phyloP scores from a whole-genome alignment of 2,888 invertebrate genomes.

The Helobdella robusta region DNA sequence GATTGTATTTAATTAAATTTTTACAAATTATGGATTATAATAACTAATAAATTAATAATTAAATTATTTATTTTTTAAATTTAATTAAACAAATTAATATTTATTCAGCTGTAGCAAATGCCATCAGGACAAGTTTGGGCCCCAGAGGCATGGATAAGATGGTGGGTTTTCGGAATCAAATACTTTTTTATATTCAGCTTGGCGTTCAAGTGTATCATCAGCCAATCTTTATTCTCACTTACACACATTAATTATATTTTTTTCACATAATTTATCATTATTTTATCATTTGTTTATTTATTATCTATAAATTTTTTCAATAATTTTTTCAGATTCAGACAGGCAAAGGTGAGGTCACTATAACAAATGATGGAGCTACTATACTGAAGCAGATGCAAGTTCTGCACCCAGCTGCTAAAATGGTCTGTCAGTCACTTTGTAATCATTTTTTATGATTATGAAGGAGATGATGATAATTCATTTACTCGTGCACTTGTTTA shows the following conservation, averaged over 20 bases:
- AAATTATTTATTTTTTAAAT: not conserved
- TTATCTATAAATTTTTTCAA: not conserved
- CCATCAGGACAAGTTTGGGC: conserved; percentile 93
- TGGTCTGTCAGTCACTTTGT: too few species aligned
- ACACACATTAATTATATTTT: too few species aligned
- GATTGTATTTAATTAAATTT: not conserved
- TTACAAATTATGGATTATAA: not conserved
- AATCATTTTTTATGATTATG: too few species aligned
- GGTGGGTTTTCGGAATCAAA: conserved; percentile 57
- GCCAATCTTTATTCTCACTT: too few species aligned
- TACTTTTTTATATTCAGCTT: too few species aligned
- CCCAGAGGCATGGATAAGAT: conserved; percentile 99
- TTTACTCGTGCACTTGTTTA: not conserved
- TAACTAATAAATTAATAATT: not conserved
- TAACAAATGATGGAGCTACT: conserved; percentile 98
- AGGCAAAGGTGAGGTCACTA: conserved; percentile 92
- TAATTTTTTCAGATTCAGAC: conserved; percentile 68
- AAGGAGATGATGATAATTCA: not conserved
- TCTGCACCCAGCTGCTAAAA: conserved; percentile 94
- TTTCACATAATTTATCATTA: too few species aligned
- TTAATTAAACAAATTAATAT: conserved; percentile 1
- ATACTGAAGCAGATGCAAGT: conserved; percentile 98
- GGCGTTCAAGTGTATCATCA: too few species aligned
- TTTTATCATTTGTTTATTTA: too few species aligned
- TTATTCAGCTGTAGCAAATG: conserved; percentile 86